A percentile compares a stretch with the other conserved stretches of the same genome.
Conservation (phyloP, 2,113 vertebrate genomes). For the Phyllostomus hastatus region DNA sequence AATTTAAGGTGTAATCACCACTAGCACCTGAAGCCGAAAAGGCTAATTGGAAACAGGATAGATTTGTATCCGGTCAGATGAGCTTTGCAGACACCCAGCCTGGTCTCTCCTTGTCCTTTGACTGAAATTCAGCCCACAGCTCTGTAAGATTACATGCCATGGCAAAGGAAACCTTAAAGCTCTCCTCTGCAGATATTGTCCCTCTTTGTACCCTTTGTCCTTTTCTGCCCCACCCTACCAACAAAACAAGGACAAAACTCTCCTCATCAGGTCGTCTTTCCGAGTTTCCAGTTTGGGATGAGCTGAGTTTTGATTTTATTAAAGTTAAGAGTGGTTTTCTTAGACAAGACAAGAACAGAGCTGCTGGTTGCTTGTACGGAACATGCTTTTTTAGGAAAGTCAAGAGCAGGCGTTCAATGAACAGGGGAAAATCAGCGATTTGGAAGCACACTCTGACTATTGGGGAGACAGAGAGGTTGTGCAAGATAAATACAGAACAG, state of each 20-base stretch:
- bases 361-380: not conserved
- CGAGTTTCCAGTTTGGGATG: not conserved
- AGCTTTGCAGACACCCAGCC: slow-evolving; percentile 3
- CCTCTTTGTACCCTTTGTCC: not conserved
- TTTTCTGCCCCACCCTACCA: not conserved
- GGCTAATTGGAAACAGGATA: not conserved
- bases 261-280: not conserved
- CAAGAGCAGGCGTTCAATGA: not conserved
- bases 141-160: not conserved
- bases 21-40: not conserved
- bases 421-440: not conserved
- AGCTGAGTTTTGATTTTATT: not conserved
- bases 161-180: not conserved
- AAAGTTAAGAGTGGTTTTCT: not conserved
- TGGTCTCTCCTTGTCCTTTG: not conserved
- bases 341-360: not conserved
- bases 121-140: not conserved
- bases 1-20: not conserved
- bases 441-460: not conserved
- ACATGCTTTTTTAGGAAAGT: not conserved
- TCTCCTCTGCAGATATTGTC: not conserved
- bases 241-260: not conserved
- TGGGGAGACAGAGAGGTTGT: not conserved
- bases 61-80: not conserved
- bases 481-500: slow-evolving; percentile 4